Conservation (phyloP, 2,113 vertebrate genomes). For the Todiramphus saurophagus region DNA sequence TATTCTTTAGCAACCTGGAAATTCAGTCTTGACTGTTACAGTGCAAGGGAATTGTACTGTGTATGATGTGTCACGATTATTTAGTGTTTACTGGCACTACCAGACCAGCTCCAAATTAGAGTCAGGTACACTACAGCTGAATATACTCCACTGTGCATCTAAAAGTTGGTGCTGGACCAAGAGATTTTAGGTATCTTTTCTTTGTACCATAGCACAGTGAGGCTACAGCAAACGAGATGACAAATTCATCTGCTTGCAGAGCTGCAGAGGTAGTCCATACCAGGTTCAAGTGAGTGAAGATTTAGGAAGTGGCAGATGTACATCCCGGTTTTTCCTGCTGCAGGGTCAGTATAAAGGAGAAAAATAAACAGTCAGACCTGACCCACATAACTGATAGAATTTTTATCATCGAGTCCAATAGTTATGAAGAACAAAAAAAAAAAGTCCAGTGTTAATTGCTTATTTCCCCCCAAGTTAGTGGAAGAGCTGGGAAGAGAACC, state of each 20-base stretch:
- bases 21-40: neutral
- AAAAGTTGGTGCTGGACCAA: neutral
- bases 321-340: neutral
- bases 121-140: neutral
- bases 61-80: neutral
- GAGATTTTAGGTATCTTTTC: neutral
- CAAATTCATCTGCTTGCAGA: neutral
- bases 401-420: neutral
- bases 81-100: neutral
- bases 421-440: neutral
- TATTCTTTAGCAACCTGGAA: neutral
- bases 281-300: neutral
- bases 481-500: neutral
- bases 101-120: neutral
- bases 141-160: neutral
- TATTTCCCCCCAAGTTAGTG: neutral
- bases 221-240: neutral
- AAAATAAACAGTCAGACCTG: neutral
- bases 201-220: neutral
- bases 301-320: neutral
- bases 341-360: neutral
- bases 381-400: fast-evolving
- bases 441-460: neutral
- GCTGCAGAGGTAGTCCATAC: fast-evolving
- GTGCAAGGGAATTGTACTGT: neutral